These are phyloP conservation scores for Drosophila dives DNA, from an alignment of 2,888 invertebrate species.

Conservation along the genomic window DNA sequence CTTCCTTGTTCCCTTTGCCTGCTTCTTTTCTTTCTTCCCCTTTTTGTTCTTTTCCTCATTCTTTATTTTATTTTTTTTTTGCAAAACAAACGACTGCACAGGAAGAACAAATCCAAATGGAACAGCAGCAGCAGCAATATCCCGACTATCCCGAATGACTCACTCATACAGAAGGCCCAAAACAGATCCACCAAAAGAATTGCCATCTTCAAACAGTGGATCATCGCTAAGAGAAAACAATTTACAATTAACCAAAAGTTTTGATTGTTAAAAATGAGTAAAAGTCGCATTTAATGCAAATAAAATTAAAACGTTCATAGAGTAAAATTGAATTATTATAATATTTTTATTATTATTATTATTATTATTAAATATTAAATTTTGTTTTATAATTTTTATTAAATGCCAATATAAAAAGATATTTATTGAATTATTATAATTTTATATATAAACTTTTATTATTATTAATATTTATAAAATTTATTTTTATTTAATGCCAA, in stretches of 20 bases:
- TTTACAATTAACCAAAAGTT: neutral
- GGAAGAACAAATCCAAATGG: slow-evolving; percentile 33
- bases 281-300: neutral
- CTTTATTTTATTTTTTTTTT: slow-evolving; percentile 7
- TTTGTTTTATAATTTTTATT: too few species aligned
- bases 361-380: too few species aligned
- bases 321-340: too few species aligned
- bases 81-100: slow-evolving; percentile 38
- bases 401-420: too few species aligned
- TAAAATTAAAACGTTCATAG: neutral
- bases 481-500: too few species aligned
- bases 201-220: neutral
- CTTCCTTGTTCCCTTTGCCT: slow-evolving; percentile 20
- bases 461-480: too few species aligned
- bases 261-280: neutral
- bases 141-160: slow-evolving; percentile 36
- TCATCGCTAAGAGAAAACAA: slow-evolving; percentile 1
- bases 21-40: slow-evolving; percentile 1
- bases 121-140: slow-evolving; percentile 2
- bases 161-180: slow-evolving; percentile 33
- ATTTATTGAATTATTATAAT: too few species aligned
- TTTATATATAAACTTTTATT: too few species aligned
- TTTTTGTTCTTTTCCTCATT: neutral
- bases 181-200: slow-evolving; percentile 3
- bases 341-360: too few species aligned